Evolutionary conservation across 2,888 invertebrate genomes (phyloP).

Genomic region (Mycalesis mineus): DNA sequence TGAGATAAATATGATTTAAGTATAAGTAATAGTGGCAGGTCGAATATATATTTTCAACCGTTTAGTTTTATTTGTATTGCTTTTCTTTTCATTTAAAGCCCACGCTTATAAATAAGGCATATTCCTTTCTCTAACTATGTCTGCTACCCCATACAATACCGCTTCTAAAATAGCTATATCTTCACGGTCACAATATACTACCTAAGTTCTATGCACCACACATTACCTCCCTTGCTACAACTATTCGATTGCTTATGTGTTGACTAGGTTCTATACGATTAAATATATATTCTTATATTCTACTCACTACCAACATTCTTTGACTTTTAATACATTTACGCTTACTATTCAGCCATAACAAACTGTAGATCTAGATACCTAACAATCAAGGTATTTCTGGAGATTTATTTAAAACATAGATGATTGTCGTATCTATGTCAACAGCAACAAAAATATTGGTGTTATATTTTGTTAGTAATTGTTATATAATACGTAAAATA

Average conservation of each 20-base stretch:
- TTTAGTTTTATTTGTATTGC: background rate
- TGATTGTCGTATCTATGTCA: no score
- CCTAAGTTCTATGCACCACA: slow-evolving; percentile 48
- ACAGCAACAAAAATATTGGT: no score
- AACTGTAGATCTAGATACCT: no score
- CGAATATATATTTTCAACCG: no score
- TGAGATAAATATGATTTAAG: no score
- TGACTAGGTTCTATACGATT: slow-evolving; percentile 21
- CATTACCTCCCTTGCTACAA: slow-evolving; percentile 58
- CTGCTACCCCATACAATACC: slow-evolving; percentile 31
- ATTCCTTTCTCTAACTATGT: slow-evolving; percentile 24
- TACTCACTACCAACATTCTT: background rate
- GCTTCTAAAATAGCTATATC: slow-evolving; percentile 32
- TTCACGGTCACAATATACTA: slow-evolving; percentile 46
- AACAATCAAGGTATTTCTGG: no score
- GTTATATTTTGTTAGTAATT: no score
- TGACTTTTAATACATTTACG: background rate
- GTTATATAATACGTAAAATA: no score
- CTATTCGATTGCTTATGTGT: slow-evolving; percentile 32
- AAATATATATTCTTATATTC: background rate
- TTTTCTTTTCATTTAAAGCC: slow-evolving; percentile 9
- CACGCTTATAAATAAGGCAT: slow-evolving; percentile 21
- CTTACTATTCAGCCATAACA: background rate
- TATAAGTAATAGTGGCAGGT: no score
- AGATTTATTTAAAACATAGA: no score